A percentile compares a stretch with the other conserved stretches of the same genome.
Conservation (phyloP, 2,888 invertebrate species). For the Zootermopsis nevadensis region DNA sequence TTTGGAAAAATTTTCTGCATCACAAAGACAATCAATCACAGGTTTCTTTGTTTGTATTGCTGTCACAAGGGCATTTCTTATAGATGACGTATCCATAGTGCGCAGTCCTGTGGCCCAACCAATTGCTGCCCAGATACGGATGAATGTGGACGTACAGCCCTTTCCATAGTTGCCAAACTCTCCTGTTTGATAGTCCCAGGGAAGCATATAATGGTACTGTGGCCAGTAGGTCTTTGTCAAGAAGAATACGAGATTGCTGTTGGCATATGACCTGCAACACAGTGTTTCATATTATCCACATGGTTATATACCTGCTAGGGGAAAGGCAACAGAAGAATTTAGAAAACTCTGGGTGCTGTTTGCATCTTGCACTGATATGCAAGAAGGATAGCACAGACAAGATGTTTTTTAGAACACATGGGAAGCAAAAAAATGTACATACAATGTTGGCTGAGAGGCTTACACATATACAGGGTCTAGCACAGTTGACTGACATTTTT, state of each 20-base stretch:
- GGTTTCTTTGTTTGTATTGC: conserved; percentile 69
- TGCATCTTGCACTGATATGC: too few species aligned
- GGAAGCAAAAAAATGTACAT: too few species aligned
- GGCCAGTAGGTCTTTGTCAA: conserved; percentile 82
- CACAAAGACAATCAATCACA: conserved; percentile 69
- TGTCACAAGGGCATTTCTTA: conserved; percentile 73
- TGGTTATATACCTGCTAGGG: too few species aligned
- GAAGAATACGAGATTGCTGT: conserved; percentile 81
- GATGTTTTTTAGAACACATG: too few species aligned
- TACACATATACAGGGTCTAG: too few species aligned
- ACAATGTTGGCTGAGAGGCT: too few species aligned
- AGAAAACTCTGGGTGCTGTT: too few species aligned
- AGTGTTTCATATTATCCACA: background rate
- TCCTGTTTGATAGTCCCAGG: conserved; percentile 84
- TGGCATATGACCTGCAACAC: conserved; percentile 57
- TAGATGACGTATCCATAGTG: conserved; percentile 72
- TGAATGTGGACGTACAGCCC: conserved; percentile 75
- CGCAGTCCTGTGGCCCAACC: conserved; percentile 73
- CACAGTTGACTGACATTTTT: too few species aligned
- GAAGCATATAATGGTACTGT: conserved; percentile 82
- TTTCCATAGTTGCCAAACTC: conserved; percentile 76
- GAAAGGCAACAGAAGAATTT: too few species aligned
- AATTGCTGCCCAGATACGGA: conserved; percentile 76
- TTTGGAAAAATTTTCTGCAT: conserved; percentile 60
- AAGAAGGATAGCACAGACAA: too few species aligned